Evolutionary conservation across 2,797 vertebrate species (phyloP).

Genomic region (Pachyuromys duprasi): DNA sequence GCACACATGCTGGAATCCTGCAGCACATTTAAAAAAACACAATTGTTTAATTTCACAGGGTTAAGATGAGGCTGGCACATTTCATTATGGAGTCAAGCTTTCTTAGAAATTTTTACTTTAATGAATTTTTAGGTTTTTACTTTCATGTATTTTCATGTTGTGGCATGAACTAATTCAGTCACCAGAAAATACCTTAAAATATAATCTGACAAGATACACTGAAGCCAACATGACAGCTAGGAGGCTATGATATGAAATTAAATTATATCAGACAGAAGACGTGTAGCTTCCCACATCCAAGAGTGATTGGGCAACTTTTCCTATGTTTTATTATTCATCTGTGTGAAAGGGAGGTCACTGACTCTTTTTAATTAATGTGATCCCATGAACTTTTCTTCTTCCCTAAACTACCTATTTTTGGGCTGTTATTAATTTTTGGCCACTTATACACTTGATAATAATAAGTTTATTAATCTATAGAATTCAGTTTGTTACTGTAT

Average conservation of each 20-base stretch:
- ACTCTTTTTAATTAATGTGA: background rate
- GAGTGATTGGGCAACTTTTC: background rate
- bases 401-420: slow-evolving; percentile 36
- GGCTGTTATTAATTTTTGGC: background rate
- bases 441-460: background rate
- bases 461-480: slow-evolving; percentile 4
- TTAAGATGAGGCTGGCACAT: background rate
- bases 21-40: background rate
- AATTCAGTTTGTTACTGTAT: slow-evolving; percentile 9
- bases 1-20: background rate
- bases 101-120: background rate
- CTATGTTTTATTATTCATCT: slow-evolving; percentile 5
- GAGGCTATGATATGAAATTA: slow-evolving; percentile 10
- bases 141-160: slow-evolving; percentile 57
- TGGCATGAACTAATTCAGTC: slow-evolving; percentile 57
- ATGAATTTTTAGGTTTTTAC: background rate
- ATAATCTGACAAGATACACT: slow-evolving; percentile 60
- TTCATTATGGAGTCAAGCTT: slow-evolving; percentile 33
- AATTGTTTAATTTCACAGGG: slow-evolving; percentile 32
- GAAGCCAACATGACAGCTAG: slow-evolving; percentile 35
- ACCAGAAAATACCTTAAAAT: slow-evolving; percentile 65
- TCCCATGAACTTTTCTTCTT: background rate
- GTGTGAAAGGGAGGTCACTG: background rate
- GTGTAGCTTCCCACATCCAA: background rate
- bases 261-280: slow-evolving; percentile 44